Evolutionary conservation across 2,888 invertebrate genomes (phyloP), one percentile per base, ranked within the genome.

Genomic region (Octodonta nipae): DNA sequence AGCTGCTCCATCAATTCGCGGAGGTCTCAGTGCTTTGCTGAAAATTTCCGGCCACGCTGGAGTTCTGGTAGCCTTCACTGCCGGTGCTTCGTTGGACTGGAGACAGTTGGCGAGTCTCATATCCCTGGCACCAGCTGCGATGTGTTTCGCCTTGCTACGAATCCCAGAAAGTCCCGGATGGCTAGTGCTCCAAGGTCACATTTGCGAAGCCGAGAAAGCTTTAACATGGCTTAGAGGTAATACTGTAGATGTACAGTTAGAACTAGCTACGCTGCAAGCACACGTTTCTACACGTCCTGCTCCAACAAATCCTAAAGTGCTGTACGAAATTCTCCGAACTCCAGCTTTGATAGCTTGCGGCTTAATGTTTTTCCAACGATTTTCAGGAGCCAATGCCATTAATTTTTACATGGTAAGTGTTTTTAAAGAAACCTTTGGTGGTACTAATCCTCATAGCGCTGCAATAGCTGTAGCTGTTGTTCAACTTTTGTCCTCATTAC

Each of bases 151-250:
- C 4, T 75, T 82, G 34, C 70, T 80, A 31, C 78, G 77, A 56
- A 77, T 88, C 51, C 89, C 89, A 15, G 91, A 92, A 65, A 87
- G 88, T 22, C 91, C 91, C 10, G 81, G 85, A 52, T 85, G 78
- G 59, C 68, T 86, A 38, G 76, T 85, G 3, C 67, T 84, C 2
- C 74, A 76, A 33, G 84, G 84, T 2, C 70, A 75, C 51, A 82
- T 84, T 49, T 73, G 75, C 40, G 78, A 80, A 53, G 85, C 84
- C 2, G 70, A 75, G 26, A 67, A 70, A 52, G 78, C 87, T 20
- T 63, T 91, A 11, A 11, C 78, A 29, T 85, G 83, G 81, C 63
- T 91, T 11, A 69, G 88, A n/a, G 74, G 80, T 1, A 71, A 78
- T 2, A 71, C 77, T 40, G 78, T 79, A 1, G 84, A 86, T 55